These are phyloP conservation scores for Drosophila mayri DNA, from an alignment of 1,140 invertebrate genomes.

Conservation along the genomic window DNA sequence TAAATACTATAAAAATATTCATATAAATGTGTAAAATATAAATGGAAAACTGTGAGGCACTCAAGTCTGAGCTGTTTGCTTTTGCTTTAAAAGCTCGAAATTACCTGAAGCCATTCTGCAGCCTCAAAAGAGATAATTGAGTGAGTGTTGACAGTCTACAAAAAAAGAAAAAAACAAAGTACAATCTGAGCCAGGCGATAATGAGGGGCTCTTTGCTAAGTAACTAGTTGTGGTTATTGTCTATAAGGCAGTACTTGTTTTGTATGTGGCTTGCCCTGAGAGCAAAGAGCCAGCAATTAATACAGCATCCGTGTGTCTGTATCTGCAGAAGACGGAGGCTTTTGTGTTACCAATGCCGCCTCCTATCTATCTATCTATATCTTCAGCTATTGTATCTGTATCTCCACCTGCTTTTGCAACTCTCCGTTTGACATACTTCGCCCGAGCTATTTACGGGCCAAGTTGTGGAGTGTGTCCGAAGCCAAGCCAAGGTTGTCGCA, in stretches of 20 bases:
- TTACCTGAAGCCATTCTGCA: conserved; percentile 64
- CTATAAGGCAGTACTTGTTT: conserved; percentile 52
- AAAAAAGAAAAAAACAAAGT: too few species aligned
- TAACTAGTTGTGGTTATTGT: conserved; percentile 76
- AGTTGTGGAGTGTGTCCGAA: conserved; percentile 60
- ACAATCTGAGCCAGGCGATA: background rate
- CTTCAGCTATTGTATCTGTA: conserved; percentile 21
- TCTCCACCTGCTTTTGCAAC: conserved; percentile 26
- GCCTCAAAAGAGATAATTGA: conserved; percentile 61
- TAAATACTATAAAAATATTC: background rate
- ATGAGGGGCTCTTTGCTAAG: conserved; percentile 6
- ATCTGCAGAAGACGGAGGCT: too few species aligned
- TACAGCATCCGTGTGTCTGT: conserved; percentile 54
- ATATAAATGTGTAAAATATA: background rate
- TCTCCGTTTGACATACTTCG: conserved; percentile 62
- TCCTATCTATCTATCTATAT: conserved; percentile 14
- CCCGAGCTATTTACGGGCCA: conserved; percentile 70
- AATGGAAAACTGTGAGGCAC: background rate
- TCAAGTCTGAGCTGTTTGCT: background rate
- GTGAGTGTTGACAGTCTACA: conserved; percentile 67
- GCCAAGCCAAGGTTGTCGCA: conserved; percentile 56
- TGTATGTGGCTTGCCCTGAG: conserved; percentile 69
- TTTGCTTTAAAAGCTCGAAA: conserved; percentile 65
- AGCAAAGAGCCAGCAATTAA: conserved; percentile 56
- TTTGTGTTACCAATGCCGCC: conserved; percentile 21